Conservation (phyloP, 2,113 vertebrate species). For the Sula dactylatra region DNA sequence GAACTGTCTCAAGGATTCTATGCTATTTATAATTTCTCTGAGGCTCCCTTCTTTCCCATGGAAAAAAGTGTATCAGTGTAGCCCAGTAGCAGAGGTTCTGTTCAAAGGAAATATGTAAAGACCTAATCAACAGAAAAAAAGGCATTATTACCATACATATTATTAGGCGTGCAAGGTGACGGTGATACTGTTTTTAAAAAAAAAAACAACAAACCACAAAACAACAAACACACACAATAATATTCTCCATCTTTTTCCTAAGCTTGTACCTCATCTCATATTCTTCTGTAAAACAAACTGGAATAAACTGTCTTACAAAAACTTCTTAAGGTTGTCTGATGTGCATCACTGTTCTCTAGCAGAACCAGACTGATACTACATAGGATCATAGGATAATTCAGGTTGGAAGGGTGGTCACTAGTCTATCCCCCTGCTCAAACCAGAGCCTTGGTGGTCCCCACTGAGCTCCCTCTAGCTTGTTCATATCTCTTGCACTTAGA, state of each 20-base stretch:
- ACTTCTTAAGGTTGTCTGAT: background rate
- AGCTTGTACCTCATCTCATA: background rate
- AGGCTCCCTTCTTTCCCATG: background rate
- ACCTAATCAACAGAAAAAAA: background rate
- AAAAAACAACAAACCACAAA: too few species aligned
- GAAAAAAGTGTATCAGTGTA: background rate
- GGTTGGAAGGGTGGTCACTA: background rate
- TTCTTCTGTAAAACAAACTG: background rate
- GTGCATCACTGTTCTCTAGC: background rate
- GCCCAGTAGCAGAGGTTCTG: background rate
- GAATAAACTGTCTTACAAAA: background rate
- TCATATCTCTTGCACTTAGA: background rate
- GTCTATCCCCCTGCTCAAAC: background rate
- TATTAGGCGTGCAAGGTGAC: background rate
- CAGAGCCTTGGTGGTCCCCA: background rate
- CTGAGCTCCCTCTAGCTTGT: background rate
- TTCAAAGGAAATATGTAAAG: background rate
- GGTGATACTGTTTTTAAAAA: background rate
- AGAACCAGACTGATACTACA: background rate
- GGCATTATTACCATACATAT: too few species aligned
- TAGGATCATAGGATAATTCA: background rate
- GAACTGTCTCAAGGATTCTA: background rate
- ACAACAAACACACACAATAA: background rate
- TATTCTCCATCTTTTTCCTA: background rate
- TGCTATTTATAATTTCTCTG: background rate